A percentile compares a stretch with the other conserved stretches of the same genome.
phyloP scores from a whole-genome alignment of 2,113 vertebrate species.

The Chaetura pelagica region DNA sequence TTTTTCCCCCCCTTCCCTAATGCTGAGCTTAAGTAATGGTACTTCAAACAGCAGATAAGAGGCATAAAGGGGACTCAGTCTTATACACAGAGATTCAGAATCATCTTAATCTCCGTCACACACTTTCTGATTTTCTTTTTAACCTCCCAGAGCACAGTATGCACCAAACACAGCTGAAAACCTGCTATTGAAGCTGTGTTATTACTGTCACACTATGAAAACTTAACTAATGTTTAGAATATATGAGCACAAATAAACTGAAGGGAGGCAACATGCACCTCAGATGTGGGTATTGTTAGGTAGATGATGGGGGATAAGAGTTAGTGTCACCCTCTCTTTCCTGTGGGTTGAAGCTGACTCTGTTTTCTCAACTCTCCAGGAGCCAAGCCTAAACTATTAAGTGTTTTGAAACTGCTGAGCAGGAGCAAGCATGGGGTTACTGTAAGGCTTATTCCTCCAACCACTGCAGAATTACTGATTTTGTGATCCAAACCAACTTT shows the following conservation, averaged over 20 bases:
- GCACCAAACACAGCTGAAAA: conserved; percentile 18
- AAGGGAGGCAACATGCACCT: not conserved
- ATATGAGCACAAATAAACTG: not conserved
- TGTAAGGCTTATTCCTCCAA: not conserved
- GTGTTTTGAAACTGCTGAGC: not conserved
- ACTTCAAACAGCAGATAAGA: conserved; percentile 70
- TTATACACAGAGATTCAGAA: not conserved
- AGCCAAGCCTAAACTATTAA: not conserved
- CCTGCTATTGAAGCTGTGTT: conserved; percentile 9
- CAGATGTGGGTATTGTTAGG: not conserved
- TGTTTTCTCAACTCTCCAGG: not conserved
- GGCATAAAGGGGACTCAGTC: conserved; percentile 34
- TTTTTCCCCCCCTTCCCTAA: not conserved
- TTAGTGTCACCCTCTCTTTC: not conserved
- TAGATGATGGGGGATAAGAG: not conserved
- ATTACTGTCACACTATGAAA: not conserved
- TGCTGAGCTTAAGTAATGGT: conserved; percentile 12
- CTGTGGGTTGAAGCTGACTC: not conserved
- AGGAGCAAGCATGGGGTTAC: not conserved
- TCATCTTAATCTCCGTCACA: conserved; percentile 27
- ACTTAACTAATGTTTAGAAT: not conserved
- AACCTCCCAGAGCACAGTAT: not conserved
- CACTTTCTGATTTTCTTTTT: conserved; percentile 41
- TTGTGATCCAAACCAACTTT: not conserved
- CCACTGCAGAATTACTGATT: not conserved